Evolutionary conservation across 2,888 invertebrate genomes (phyloP), one percentile per base, ranked within the genome.

Genomic region (Drosophila kuntzei): DNA sequence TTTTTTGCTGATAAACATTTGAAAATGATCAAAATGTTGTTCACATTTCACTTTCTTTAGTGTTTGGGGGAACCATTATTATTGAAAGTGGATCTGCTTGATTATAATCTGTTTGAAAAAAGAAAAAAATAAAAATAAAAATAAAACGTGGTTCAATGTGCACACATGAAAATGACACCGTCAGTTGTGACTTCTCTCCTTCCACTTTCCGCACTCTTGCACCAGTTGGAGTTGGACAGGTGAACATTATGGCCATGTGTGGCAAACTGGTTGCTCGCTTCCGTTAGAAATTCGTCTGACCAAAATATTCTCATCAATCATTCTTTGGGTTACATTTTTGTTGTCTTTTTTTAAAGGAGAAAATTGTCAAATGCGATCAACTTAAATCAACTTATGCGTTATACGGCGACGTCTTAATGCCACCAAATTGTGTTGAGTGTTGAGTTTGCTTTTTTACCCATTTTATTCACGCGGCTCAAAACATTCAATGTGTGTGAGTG

Each of bases 351-450:
- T 44, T 41, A 29, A 29, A 58, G 70, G 76, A 66, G 82, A 88
- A 88, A 88, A 83, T 83, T 71, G 88, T 83, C 62, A 80, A 88
- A 82, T 86, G 88, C 86, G 86, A 82, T 86, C 88, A 82, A 82
- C 88, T 82, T 82, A 88, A 88, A 82, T 82, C 87, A 82, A 87
- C 83, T 86, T 87, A 79, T 69, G 88, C 22, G 63, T 41, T 34
- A n/a, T n/a, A 6, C 20, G 65, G 65, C 79, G 64, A 80, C 78
- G 78, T 87, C 84, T 80, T 80, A 87, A 80, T 87, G 75, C 71
- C 63, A 55, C 57, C 77, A 72, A 71, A 79, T 32, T 73, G 69
- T 72, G 43, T 18, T 77, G 41, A 60, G 80, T 65, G 84, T 55
- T 46, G 66, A 62, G 63, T 80, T 41, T 51, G 50, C 25, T 78